These are phyloP conservation scores for Drosophila sechellia DNA, from an alignment of 1,140 invertebrate species.

Conservation along the genomic window DNA sequence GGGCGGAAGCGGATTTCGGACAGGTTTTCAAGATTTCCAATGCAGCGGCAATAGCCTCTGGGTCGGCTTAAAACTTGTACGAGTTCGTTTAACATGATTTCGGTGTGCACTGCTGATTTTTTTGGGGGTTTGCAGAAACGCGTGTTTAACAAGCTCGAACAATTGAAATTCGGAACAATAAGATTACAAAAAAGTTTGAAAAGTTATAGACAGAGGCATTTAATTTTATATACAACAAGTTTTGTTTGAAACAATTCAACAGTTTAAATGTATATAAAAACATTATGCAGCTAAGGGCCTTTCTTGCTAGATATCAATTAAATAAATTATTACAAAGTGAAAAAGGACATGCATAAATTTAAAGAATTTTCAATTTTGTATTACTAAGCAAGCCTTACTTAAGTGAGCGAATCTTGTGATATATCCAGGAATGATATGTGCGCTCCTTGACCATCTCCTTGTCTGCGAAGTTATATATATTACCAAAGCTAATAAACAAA, in stretches of 20 bases:
- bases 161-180: constrained; percentile 3
- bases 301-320: not conserved
- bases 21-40: constrained; percentile 57
- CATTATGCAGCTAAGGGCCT: not conserved
- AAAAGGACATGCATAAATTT: not conserved
- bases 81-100: constrained; percentile 72
- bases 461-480: constrained; percentile 45
- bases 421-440: constrained; percentile 74
- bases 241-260: not conserved
- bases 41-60: constrained; percentile 43
- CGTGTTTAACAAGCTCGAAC: constrained; percentile 52
- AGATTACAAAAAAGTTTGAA: constrained; percentile 2
- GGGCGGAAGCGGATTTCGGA: constrained; percentile 48
- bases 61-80: constrained; percentile 71
- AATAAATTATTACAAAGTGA: no score
- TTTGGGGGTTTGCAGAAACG: constrained; percentile 38
- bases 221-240: not conserved
- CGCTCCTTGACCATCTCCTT: constrained; percentile 71
- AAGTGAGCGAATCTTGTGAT: constrained; percentile 69
- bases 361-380: not conserved
- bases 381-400: constrained; percentile 21
- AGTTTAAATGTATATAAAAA: not conserved
- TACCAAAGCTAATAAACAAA: not conserved
- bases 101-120: constrained; percentile 27
- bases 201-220: not conserved